A percentile compares a stretch with the other conserved stretches of the same genome.
These are phyloP conservation scores for Caenorhabditis uteleia DNA, from an alignment of 2,888 invertebrate species.

Conservation along the genomic window DNA sequence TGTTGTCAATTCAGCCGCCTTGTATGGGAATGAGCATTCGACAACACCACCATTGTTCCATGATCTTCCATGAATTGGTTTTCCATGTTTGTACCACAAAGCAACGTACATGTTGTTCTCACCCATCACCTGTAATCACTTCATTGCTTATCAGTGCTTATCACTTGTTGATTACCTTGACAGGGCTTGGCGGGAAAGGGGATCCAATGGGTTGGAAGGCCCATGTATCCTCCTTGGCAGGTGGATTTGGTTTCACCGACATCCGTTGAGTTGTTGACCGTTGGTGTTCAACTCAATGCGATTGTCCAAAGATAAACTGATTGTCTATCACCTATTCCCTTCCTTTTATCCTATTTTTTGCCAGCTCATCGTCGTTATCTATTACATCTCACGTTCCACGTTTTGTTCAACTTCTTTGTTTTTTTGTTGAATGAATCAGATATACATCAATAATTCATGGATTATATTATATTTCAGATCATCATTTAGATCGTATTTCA, in stretches of 20 bases:
- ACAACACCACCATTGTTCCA: slow-evolving; percentile 64
- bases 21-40: slow-evolving; percentile 62
- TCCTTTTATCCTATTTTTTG: too few relatives aligned
- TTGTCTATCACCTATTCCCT: too few relatives aligned
- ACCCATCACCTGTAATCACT: slow-evolving; percentile 9
- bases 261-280: too few relatives aligned
- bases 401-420: too few relatives aligned
- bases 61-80: slow-evolving; percentile 58
- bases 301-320: too few relatives aligned
- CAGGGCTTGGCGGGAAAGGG: slow-evolving; percentile 49
- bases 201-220: slow-evolving; percentile 51
- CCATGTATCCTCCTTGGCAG: slow-evolving; percentile 42
- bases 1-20: slow-evolving; percentile 53
- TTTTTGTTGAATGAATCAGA: too few relatives aligned
- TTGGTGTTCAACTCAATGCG: too few relatives aligned
- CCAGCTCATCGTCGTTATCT: too few relatives aligned
- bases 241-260: slow-evolving; percentile 28
- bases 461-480: too few relatives aligned
- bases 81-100: slow-evolving; percentile 59
- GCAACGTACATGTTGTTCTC: slow-evolving; percentile 57
- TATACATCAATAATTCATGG: too few relatives aligned
- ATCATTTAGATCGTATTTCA: too few relatives aligned
- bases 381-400: too few relatives aligned
- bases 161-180: slow-evolving; percentile 18
- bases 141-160: background rate